Base-by-base conservation (phyloP, 2,113 vertebrate genomes). In the Clupea harengus region DNA sequence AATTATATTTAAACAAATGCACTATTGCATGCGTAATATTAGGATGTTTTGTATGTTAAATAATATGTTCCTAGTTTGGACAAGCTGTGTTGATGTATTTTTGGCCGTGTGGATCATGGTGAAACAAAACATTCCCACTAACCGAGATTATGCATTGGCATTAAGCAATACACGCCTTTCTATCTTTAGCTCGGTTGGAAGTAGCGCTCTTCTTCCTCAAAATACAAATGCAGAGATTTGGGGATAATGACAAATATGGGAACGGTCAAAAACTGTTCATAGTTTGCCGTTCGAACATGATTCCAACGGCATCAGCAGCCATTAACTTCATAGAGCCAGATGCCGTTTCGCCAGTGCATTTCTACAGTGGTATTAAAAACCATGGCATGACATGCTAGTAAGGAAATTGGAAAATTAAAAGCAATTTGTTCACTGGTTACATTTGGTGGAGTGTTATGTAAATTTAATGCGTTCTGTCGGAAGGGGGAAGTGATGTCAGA, bases 141-240 rank as follows among this genome's bases (percentile, higher is more conserved):
- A 78, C 72, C 72, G 72, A 78, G 10, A 78, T 78, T 78, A 78
- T 78, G 28, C 25, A 39, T 11, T 78, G 88, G 83, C 39, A 82
- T 84, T 87, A 4, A 87, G 83, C n/a, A 81, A 84, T 86, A 4
- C 82, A 54, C 88, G 80, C 88, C 72, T 78, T 22, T 22, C 72
- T 78, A 15, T 78, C 32, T 78, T 39, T 78, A 4, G 28, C 72
- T 78, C 28, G 32, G 10, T 28, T 39, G 72, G 39, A 72, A 72
- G 25, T 39, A 78, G 32, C 72, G 72, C 28, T 32, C 28, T 32
- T 78, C 11, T 32, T 32, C 39, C 9, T 32, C 11, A 78, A 67
- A 78, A 32, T 32, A 39, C 25, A 78, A 78, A 15, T 39, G 28
- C 32, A 5, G 28, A 78, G 13, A 32, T 17, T 78, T 78, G 28